Evolutionary conservation across 2,888 invertebrate genomes (phyloP).

Genomic region (Scelioninae gen. 2): DNA sequence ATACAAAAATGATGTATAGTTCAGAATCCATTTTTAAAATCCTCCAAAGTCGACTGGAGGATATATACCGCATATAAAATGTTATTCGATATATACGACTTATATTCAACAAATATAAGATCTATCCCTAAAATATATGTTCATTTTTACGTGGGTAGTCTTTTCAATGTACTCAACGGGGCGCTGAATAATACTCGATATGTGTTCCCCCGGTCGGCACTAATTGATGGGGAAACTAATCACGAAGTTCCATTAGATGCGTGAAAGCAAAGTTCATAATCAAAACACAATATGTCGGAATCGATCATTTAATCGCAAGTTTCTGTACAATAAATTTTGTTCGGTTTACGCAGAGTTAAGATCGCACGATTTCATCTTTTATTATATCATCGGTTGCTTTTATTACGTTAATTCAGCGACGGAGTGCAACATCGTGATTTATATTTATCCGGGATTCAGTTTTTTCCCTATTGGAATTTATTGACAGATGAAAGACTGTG

Average conservation of each 20-base stretch:
- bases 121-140: too few species aligned
- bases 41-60: too few species aligned
- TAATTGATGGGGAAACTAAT: slow-evolving; percentile 57
- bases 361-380: slow-evolving; percentile 11
- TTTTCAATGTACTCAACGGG: slow-evolving; percentile 40
- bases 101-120: too few species aligned
- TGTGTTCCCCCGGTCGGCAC: slow-evolving; percentile 35
- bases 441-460: not conserved
- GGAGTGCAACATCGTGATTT: too few species aligned
- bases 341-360: slow-evolving; percentile 7
- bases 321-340: slow-evolving; percentile 35
- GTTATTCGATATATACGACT: too few species aligned
- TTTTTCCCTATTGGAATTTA: too few species aligned
- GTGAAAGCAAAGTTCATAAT: slow-evolving; percentile 57
- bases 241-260: slow-evolving; percentile 56
- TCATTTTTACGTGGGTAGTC: too few species aligned
- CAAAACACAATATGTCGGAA: slow-evolving; percentile 44
- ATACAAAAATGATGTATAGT: too few species aligned
- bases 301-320: slow-evolving; percentile 47
- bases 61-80: too few species aligned
- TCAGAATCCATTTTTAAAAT: too few species aligned
- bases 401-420: not conserved
- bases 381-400: slow-evolving; percentile 13
- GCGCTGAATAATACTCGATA: slow-evolving; percentile 39
- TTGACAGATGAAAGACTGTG: too few species aligned